phyloP scores from a whole-genome alignment of 2,888 invertebrate genomes.

The Acronicta alni region DNA sequence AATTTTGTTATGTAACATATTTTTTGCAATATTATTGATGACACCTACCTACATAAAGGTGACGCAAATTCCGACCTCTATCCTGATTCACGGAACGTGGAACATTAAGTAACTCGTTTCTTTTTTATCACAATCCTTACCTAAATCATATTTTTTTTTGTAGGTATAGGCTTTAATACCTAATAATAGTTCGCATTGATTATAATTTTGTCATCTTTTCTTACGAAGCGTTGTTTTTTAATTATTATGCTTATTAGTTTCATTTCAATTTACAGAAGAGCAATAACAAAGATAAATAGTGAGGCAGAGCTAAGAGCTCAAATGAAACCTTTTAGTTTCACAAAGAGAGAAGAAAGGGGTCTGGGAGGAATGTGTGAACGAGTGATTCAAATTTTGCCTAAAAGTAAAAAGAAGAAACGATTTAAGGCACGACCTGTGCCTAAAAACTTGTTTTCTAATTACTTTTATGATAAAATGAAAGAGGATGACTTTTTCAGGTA shows the following conservation, averaged over 20 bases:
- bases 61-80: neutral
- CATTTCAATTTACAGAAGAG: constrained; percentile 79
- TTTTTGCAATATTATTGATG: neutral
- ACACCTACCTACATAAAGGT: too few species aligned
- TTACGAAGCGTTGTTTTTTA: too few species aligned
- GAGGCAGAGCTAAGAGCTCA: constrained; percentile 90
- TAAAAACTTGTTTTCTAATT: constrained; percentile 92
- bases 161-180: too few species aligned
- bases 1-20: neutral
- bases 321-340: constrained; percentile 91
- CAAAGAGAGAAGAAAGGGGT: constrained; percentile 89
- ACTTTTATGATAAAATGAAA: constrained; percentile 92
- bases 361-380: constrained; percentile 77
- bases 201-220: too few species aligned
- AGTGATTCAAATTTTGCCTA: constrained; percentile 71
- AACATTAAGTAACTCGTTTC: neutral
- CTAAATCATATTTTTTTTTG: neutral
- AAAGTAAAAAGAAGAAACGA: constrained; percentile 84
- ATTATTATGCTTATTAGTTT: constrained; percentile 30
- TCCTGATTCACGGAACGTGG: neutral
- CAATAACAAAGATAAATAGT: constrained; percentile 89
- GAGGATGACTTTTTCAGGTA: constrained; percentile 93
- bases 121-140: neutral
- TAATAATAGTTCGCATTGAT: too few species aligned
- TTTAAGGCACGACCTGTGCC: constrained; percentile 92